Conservation (phyloP, 2,888 invertebrate genomes). For the Marasmarcha lunaedactyla region DNA sequence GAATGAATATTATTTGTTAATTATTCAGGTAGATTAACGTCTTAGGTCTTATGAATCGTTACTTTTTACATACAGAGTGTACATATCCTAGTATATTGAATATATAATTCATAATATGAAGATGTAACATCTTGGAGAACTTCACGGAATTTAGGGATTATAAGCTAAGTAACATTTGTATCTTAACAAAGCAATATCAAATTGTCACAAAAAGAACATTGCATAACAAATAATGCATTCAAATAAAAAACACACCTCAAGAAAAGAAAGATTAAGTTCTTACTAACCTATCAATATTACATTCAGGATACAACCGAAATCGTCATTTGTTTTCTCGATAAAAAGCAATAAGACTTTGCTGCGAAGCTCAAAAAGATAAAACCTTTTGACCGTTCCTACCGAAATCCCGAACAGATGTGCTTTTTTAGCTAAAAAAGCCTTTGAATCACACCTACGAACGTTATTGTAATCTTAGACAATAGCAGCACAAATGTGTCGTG, state of each 20-base stretch:
- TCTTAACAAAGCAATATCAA: too few relatives aligned
- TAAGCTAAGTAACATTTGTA: too few relatives aligned
- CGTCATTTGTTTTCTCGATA: neutral
- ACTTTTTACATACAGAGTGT: too few relatives aligned
- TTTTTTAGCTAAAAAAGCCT: conserved; percentile 30
- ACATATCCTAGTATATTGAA: too few relatives aligned
- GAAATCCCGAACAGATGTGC: conserved; percentile 49
- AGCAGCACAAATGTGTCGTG: conserved; percentile 56
- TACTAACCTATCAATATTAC: conserved; percentile 6
- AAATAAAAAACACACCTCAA: too few relatives aligned
- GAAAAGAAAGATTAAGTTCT: conserved; percentile 1
- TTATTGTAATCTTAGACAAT: conserved; percentile 48
- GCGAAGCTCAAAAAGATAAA: conserved; percentile 24
- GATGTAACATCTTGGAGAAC: too few relatives aligned
- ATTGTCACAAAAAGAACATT: conserved; percentile 17
- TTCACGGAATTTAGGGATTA: too few relatives aligned
- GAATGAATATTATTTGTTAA: too few relatives aligned
- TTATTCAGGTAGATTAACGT: too few relatives aligned
- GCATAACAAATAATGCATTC: too few relatives aligned
- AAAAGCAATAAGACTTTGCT: conserved; percentile 10
- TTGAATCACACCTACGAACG: conserved; percentile 57
- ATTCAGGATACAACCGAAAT: conserved; percentile 7
- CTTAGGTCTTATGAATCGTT: too few relatives aligned
- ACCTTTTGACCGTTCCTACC: conserved; percentile 30
- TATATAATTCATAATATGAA: too few relatives aligned